Percentiles rank a stretch among this genome's conserved stretches.
phyloP scores from a whole-genome alignment of 1,140 invertebrate genomes.

The Ladona fulva region DNA sequence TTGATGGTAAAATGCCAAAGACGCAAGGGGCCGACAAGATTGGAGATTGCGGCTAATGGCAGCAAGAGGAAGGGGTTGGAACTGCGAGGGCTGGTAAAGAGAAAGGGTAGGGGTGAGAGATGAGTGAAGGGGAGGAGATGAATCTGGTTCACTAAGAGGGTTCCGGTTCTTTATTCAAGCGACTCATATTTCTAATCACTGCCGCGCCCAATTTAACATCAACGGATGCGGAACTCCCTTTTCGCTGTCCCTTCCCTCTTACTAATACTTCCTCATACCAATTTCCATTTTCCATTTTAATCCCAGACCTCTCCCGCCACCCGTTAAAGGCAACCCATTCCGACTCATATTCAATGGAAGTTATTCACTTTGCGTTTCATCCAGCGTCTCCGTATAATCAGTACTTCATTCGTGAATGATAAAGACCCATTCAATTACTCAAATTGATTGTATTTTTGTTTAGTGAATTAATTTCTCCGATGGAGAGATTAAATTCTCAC shows the following conservation, averaged over 20 bases:
- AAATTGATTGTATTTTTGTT: background rate
- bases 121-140: background rate
- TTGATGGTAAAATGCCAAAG: background rate
- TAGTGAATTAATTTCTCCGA: background rate
- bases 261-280: background rate
- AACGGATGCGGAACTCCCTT: background rate
- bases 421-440: background rate
- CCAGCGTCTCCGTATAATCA: background rate
- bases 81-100: background rate
- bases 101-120: background rate
- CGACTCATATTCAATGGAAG: background rate
- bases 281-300: constrained; percentile 7
- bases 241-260: background rate
- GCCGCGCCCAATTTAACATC: background rate
- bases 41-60: background rate
- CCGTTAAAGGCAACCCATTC: background rate
- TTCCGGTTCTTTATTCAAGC: background rate
- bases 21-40: background rate
- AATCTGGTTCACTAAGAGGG: background rate
- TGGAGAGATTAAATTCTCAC: too few species aligned
- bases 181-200: constrained; percentile 10
- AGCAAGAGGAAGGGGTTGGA: background rate
- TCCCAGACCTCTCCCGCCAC: background rate
- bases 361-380: background rate
- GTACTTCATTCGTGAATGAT: background rate